Evolutionary conservation across 1,140 invertebrate species (phyloP), one percentile per base, ranked within the genome.

Genomic region (Antheraea pernyi): DNA sequence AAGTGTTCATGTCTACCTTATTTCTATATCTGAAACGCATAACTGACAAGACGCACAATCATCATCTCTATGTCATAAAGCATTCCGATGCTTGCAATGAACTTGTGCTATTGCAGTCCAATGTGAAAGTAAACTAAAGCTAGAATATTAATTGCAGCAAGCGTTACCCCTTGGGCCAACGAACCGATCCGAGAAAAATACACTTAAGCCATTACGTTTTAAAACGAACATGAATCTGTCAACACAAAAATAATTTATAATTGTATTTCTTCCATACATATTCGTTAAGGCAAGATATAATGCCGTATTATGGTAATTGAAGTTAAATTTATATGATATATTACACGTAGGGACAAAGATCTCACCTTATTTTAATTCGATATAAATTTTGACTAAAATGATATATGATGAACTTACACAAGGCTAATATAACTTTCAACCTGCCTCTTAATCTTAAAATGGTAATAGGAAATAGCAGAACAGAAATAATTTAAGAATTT

Each of bases 371-470:
- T 53, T 53, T 53, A 53, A 53, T 53, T 11, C 46, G 13, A 16
- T 11, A 53, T 53, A 53, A 53, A 53, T 53, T 53, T 53, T 53
- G 46, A 53, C 46, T 53, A 53, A 53, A 53, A 53, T 53, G 46
- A 53, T 53, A 13, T 53, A 53, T 16, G 16, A n/a, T 16, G 46
- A n/a, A 53, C 13, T 13, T 53, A 16, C 13, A 53, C 16, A 11
- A 16, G 11, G 16, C 16, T 53, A 16, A 11, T 6, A 16, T 53
- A 53, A 53, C 13, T 5, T 53, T 53, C 16, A 13, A 16, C 13
- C 46, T 53, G 46, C 5, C 46, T 53, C 16, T 9, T 53, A 53
- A 16, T 53, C 6, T 53, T n/a, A 16, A 53, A 13, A 53, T 16
- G 16, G 46, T 53, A 1, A 53, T 53, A 53, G 46, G 46, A 53